Evolutionary conservation across 2,113 vertebrate genomes (phyloP), one percentile per base, ranked within the genome.

Genomic region (Tetrao urogallus): DNA sequence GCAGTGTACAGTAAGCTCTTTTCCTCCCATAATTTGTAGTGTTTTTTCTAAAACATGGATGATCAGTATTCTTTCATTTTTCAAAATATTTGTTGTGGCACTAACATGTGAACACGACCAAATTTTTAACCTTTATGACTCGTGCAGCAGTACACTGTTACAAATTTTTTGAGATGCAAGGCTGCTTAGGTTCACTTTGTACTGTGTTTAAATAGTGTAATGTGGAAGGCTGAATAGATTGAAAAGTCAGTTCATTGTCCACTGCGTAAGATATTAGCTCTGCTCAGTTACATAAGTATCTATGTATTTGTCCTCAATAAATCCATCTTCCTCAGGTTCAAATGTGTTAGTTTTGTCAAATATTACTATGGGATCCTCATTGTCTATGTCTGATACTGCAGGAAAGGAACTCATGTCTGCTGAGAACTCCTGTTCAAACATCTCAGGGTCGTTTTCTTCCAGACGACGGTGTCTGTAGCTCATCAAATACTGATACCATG

Each of bases 281-380:
- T 94, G 76, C 63, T 97, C 94, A 22, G 24, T 56, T 95, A 88
- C 97, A 5, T 96, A 96, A 20, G 96, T 45, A 81, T 98, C 98
- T 88, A 98, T 98, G 57, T 99, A 99, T 43, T 98, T 98, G 77
- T 99, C 99, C 95, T 99, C 99, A 97, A 98, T 99, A 95, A 98
- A 99, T 57, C 97, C 98, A 82, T 98, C 99, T 27, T 99, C 98
- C 11, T 97, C 98, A 32, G 97, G 89, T 32, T 66, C 77, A 93
- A 97, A 95, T 86, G 82, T 82, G 61, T 96, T 93, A 48, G 89
- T 88, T 97, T 97, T 97, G 92, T 98, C 96, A 96, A 97, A 98
- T 91, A 93, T 93, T 82, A 94, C 87, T 70, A 82, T 63, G 64
- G 79, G 48, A 22, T 97, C 94, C 19, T 98, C 96, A 16, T 95